phyloP scores from a whole-genome alignment of 2,888 invertebrate genomes.

The Alentia gelatinosa region DNA sequence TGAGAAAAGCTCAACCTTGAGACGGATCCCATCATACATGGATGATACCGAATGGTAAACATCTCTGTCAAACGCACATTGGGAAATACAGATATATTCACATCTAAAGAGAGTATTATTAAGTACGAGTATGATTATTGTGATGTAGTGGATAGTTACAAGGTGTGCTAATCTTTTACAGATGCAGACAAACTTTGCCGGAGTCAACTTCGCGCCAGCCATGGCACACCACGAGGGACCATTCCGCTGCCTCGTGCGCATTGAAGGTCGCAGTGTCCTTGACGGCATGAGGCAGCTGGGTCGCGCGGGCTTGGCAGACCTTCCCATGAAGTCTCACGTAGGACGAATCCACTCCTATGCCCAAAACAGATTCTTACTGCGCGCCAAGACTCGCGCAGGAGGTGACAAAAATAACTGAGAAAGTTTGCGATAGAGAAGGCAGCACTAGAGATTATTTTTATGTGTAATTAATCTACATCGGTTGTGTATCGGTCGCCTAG shows the following conservation, averaged over 20 bases:
- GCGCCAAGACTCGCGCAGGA: not conserved
- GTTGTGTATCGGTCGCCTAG: too few relatives aligned
- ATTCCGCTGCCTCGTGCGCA: constrained; percentile 70
- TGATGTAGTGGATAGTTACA: too few relatives aligned
- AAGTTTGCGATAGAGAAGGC: not conserved
- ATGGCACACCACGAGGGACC: constrained; percentile 22
- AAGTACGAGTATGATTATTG: too few relatives aligned
- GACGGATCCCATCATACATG: too few relatives aligned
- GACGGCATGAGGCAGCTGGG: constrained; percentile 73
- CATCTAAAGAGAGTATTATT: too few relatives aligned
- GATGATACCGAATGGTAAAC: too few relatives aligned
- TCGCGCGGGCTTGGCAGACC: constrained; percentile 67
- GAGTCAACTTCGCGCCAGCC: constrained; percentile 54
- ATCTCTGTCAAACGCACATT: too few relatives aligned
- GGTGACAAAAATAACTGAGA: not conserved
- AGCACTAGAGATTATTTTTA: not conserved
- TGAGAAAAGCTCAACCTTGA: too few relatives aligned
- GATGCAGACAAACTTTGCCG: constrained; percentile 68
- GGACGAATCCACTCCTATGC: constrained; percentile 68
- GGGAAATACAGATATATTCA: too few relatives aligned
- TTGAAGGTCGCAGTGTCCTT: constrained; percentile 71
- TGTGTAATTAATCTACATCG: too few relatives aligned
- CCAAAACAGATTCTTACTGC: constrained; percentile 66
- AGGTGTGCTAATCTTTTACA: constrained; percentile 52
- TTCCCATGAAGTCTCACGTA: constrained; percentile 72